A percentile compares a stretch with the other conserved stretches of the same genome.
Evolutionary conservation across 2,113 vertebrate species (phyloP).

Genomic region (Macaca mulatta): DNA sequence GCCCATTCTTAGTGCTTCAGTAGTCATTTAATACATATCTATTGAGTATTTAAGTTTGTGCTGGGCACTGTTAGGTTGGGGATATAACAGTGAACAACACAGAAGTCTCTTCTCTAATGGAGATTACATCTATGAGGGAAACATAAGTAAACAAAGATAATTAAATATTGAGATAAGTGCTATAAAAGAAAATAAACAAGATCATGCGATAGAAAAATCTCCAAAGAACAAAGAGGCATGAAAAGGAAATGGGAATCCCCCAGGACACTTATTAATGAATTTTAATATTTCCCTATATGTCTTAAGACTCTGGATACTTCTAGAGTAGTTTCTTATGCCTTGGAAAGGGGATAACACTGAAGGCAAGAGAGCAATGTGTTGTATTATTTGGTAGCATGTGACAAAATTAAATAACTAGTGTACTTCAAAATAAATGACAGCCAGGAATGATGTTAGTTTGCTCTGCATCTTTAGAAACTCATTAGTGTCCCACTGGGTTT

Average conservation of each 20-base stretch:
- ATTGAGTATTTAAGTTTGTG: constrained; percentile 1
- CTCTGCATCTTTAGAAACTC: constrained; percentile 54
- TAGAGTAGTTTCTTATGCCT: constrained; percentile 16
- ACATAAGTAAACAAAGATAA: constrained; percentile 1
- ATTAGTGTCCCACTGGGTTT: constrained; percentile 32
- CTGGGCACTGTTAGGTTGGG: neutral
- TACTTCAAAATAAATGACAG: constrained; percentile 36
- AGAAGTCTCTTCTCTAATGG: neutral
- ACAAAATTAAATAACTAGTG: constrained; percentile 43
- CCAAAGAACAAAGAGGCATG: neutral
- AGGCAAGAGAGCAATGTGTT: constrained; percentile 4
- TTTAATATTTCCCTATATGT: neutral
- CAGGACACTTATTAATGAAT: neutral
- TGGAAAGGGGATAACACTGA: constrained; percentile 22
- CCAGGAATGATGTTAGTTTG: constrained; percentile 35
- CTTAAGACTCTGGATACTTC: constrained; percentile 14
- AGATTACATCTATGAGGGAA: neutral
- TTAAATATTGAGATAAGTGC: constrained; percentile 5
- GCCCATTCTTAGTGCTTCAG: neutral
- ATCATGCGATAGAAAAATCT: neutral
- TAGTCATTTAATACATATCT: neutral
- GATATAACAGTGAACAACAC: constrained; percentile 3
- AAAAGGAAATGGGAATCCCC: neutral
- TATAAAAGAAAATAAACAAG: constrained; percentile 41
- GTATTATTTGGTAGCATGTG: neutral